Evolutionary conservation across 2,113 vertebrate genomes (phyloP).

Genomic region (Takifugu flavidus): DNA sequence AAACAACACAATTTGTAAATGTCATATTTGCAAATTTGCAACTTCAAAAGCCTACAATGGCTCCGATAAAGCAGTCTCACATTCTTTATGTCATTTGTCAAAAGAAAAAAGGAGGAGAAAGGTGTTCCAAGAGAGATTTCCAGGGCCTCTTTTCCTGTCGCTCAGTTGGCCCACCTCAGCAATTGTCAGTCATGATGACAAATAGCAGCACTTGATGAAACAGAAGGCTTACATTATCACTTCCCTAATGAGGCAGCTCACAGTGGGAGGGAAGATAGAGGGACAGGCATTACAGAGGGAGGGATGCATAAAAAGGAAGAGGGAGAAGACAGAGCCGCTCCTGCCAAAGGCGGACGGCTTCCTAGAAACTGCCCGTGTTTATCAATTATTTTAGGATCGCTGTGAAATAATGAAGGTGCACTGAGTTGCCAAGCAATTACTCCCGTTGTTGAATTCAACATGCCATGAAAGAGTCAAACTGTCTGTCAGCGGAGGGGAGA

Average conservation of each 20-base stretch:
- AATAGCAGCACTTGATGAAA: constrained; percentile 65
- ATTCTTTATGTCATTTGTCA: constrained; percentile 3
- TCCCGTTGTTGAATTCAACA: constrained; percentile 12
- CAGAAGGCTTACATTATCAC: constrained; percentile 65
- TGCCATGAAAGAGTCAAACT: constrained; percentile 17
- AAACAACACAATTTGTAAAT: too few species aligned
- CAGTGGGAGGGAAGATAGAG: constrained; percentile 51
- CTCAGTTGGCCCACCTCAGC: constrained; percentile 40
- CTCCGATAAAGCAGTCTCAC: too few species aligned
- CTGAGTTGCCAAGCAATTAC: constrained; percentile 25
- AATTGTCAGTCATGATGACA: constrained; percentile 72
- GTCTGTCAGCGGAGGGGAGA: constrained; percentile 10
- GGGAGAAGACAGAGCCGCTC: constrained; percentile 11
- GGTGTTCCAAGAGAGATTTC: not conserved
- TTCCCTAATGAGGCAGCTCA: constrained; percentile 67
- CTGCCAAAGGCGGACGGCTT: constrained; percentile 42
- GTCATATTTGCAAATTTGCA: too few species aligned
- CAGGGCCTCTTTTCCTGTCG: constrained; percentile 33
- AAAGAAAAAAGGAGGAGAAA: not conserved
- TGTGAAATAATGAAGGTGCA: constrained; percentile 13
- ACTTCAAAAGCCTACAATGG: too few species aligned
- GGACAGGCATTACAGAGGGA: constrained; percentile 28
- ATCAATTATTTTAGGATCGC: constrained; percentile 28
- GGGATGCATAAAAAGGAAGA: constrained; percentile 36
- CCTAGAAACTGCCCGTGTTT: constrained; percentile 41